Evolutionary conservation across 2,888 invertebrate species (phyloP).

Genomic region (Andrena dorsata): DNA sequence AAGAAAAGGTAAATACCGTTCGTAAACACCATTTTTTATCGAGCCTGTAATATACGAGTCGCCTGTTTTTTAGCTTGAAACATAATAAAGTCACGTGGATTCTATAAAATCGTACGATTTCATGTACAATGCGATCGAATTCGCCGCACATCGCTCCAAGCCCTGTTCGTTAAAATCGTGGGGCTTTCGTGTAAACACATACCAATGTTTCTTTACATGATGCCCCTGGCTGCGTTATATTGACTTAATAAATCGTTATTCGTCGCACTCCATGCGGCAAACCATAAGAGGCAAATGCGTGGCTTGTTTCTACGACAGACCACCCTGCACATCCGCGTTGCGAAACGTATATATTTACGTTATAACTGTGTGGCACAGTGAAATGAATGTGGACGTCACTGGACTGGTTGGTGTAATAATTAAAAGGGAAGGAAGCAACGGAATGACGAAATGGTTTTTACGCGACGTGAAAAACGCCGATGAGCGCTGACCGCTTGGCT

Average conservation of each 20-base stretch:
- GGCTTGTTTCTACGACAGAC: too few relatives aligned
- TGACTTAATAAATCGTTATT: too few relatives aligned
- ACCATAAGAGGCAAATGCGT: too few relatives aligned
- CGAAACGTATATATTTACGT: background rate
- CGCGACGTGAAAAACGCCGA: background rate
- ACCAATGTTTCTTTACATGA: too few relatives aligned
- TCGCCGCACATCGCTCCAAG: too few relatives aligned
- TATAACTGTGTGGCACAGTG: background rate
- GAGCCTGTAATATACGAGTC: background rate
- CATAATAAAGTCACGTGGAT: background rate
- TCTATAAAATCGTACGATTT: too few relatives aligned
- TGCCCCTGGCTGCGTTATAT: too few relatives aligned
- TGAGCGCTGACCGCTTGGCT: background rate
- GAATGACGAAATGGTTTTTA: conserved; percentile 5
- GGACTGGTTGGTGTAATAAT: background rate
- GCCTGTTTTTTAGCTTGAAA: background rate
- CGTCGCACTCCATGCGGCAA: too few relatives aligned
- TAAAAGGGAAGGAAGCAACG: background rate
- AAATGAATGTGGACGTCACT: background rate
- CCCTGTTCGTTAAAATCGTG: too few relatives aligned
- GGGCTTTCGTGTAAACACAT: too few relatives aligned
- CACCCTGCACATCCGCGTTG: too few relatives aligned
- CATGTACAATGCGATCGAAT: too few relatives aligned
- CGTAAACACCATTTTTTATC: conserved; percentile 15
- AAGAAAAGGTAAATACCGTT: conserved; percentile 1